Percentiles rank a stretch among this genome's conserved stretches.
These are phyloP conservation scores for Notodonta dromedarius DNA, from an alignment of 2,888 invertebrate genomes.

Conservation along the genomic window DNA sequence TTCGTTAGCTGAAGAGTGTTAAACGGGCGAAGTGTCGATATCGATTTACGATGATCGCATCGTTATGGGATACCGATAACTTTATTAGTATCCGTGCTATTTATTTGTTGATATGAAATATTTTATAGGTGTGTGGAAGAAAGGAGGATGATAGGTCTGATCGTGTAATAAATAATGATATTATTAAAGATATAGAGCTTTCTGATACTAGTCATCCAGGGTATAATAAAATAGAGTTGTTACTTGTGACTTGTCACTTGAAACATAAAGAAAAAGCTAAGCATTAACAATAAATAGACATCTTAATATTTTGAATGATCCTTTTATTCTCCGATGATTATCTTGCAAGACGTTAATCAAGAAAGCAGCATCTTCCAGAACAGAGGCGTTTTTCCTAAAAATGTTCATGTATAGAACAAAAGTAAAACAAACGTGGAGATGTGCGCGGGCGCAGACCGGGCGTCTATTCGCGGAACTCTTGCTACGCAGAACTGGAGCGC, in stretches of 20 bases:
- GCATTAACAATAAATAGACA: too few species aligned
- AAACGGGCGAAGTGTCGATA: slow-evolving; percentile 40
- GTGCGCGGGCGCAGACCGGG: slow-evolving; percentile 33
- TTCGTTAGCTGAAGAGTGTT: slow-evolving; percentile 46
- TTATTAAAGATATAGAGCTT: too few species aligned
- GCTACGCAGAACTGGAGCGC: slow-evolving; percentile 54
- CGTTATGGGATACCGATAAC: slow-evolving; percentile 29
- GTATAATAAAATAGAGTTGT: too few species aligned
- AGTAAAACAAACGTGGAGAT: slow-evolving; percentile 31
- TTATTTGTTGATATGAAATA: neutral
- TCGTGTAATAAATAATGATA: too few species aligned
- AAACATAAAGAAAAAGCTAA: too few species aligned
- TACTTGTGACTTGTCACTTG: too few species aligned
- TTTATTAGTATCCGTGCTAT: neutral
- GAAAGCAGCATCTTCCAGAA: neutral
- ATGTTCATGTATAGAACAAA: slow-evolving; percentile 15
- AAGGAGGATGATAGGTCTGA: too few species aligned
- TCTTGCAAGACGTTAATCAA: neutral
- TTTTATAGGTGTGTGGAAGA: neutral
- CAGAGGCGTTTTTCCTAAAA: neutral
- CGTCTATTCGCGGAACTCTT: slow-evolving; percentile 56
- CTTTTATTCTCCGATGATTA: neutral
- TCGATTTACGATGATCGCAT: slow-evolving; percentile 39
- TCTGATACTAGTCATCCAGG: too few species aligned
- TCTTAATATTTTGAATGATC: neutral